phyloP scores from a whole-genome alignment of 2,888 invertebrate genomes.

The Lacanobia oleracea region DNA sequence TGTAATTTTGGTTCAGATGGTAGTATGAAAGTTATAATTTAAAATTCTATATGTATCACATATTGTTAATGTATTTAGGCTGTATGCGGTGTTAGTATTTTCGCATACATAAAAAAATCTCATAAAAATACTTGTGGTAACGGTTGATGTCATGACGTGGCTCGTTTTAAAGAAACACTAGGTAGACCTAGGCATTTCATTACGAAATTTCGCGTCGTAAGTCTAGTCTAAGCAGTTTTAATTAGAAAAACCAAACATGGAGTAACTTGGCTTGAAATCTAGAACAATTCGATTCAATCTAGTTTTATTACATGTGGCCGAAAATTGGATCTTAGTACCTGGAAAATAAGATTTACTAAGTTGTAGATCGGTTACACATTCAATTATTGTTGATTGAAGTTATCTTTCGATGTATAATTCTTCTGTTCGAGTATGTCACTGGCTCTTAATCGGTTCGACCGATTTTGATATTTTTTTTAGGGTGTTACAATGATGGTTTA shows the following conservation, averaged over 20 bases:
- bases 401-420: neutral
- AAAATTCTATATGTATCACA: constrained; percentile 22
- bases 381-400: neutral
- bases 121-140: neutral
- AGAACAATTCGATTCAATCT: constrained; percentile 14
- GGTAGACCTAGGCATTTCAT: neutral
- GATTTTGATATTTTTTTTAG: no score
- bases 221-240: constrained; percentile 12
- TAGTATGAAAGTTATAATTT: constrained; percentile 42
- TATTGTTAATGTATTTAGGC: constrained; percentile 36
- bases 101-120: neutral
- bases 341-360: neutral
- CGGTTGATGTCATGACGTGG: no score
- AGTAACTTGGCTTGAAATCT: constrained; percentile 12
- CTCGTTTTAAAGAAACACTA: neutral
- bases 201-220: constrained; percentile 3
- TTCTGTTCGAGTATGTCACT: no score
- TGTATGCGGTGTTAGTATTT: constrained; percentile 1
- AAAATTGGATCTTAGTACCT: neutral
- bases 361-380: neutral
- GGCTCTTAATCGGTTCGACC: no score
- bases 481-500: no score
- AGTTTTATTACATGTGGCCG: neutral
- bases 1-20: constrained; percentile 19
- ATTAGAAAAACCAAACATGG: constrained; percentile 21